phyloP scores from a whole-genome alignment of 1,140 invertebrate species.

The Dendroctonus valens region DNA sequence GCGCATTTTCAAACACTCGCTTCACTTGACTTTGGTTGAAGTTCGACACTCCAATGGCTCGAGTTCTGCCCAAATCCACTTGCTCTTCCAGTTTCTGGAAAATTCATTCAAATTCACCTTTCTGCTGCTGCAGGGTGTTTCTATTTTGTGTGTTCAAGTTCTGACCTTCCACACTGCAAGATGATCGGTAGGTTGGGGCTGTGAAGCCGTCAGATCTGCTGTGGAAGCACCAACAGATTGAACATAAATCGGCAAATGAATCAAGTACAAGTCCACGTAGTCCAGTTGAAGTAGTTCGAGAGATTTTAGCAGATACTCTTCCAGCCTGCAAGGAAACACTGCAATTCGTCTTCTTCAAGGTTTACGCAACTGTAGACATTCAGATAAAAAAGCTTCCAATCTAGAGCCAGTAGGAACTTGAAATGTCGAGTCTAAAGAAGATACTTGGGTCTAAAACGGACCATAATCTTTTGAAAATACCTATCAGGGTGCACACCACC shows the following conservation, averaged over 20 bases:
- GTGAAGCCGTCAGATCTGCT: constrained; percentile 51
- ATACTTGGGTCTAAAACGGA: neutral
- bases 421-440: neutral
- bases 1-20: constrained; percentile 60
- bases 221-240: constrained; percentile 43
- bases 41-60: constrained; percentile 74
- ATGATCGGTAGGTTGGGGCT: constrained; percentile 64
- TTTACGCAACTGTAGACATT: no score
- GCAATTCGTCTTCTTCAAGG: constrained; percentile 69
- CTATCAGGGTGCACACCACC: constrained; percentile 45
- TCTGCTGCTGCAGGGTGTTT: no score
- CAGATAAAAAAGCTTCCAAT: constrained; percentile 52
- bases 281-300: constrained; percentile 68
- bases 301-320: constrained; percentile 36
- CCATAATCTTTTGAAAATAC: constrained; percentile 47
- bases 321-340: constrained; percentile 50
- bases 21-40: constrained; percentile 71
- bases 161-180: constrained; percentile 83
- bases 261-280: constrained; percentile 83
- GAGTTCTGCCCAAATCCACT: constrained; percentile 60
- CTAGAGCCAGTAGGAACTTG: neutral
- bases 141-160: neutral
- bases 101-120: constrained; percentile 2
- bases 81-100: constrained; percentile 69
- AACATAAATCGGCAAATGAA: constrained; percentile 76